Evolutionary conservation across 2,888 invertebrate genomes (phyloP), one percentile per base, ranked within the genome.

Genomic region (Pemphredon lugubris): DNA sequence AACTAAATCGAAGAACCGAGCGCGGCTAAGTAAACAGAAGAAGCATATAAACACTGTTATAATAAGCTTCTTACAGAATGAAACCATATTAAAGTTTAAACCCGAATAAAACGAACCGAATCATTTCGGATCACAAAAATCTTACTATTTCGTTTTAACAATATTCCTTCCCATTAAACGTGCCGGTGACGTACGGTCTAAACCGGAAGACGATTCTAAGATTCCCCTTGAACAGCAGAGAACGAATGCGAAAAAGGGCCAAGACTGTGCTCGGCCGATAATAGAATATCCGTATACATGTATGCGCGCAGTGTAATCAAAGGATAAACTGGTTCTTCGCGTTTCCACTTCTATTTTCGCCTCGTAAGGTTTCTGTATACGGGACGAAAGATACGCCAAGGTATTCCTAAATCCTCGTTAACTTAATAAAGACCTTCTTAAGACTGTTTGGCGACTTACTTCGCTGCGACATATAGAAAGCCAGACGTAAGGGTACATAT

Each of bases 391-490:
- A 83, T 85, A 82, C 81, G 81, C 77, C 84, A 88, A 86, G 89
- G 87, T 87, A 86, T 87, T 89, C 87, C 75, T 66, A 80, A 89
- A 89, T 89, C 88, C 85, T 73, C 77, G 61, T 67, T 88, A 89
- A 89, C 85, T 85, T 82, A 88, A 89, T 89, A 87, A 88, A 79
- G 65, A 75, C 65, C 74, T 78, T 83, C 86, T 88, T 89, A 89
- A 89, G 89, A 84, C 87, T 88, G 87, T 89, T 89, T 89, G 83
- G 72, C 79, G 88, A 85, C 86, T 89, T 89, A 85, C 75, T 75
- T 55, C 39, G 47, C 40, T 59, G 57, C 60, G 53, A 57, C 75
- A 83, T 81, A 83, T 82, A 84, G 72, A 53, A 67, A 55, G 20
- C 13, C 37, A 39, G 44, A 64, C 64, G 73, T 65, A 76, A 78